A percentile compares a stretch with the other conserved stretches of the same genome.
phyloP scores from a whole-genome alignment of 2,797 vertebrate genomes.

The Neosalanx taihuensis region DNA sequence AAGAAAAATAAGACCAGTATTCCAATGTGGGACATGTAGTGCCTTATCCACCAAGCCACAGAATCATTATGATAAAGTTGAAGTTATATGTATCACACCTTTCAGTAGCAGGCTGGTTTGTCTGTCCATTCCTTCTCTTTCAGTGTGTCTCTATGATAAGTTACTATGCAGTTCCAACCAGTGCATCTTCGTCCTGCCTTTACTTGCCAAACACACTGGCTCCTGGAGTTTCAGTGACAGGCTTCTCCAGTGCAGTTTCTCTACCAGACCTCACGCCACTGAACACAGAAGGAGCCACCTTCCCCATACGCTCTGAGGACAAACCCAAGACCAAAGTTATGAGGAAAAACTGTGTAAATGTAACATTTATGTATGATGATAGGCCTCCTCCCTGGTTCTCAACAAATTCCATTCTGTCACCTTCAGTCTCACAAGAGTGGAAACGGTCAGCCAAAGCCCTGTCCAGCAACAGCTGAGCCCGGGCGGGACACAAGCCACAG shows the following conservation, averaged over 20 bases:
- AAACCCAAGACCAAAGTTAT: constrained; percentile 6
- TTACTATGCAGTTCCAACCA: not conserved
- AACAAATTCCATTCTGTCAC: too few relatives aligned
- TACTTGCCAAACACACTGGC: constrained; percentile 84
- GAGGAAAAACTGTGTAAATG: not conserved
- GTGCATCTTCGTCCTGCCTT: not conserved
- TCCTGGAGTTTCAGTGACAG: constrained; percentile 66
- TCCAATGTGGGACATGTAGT: not conserved
- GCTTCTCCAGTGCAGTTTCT: constrained; percentile 84
- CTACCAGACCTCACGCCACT: constrained; percentile 79
- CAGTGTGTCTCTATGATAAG: not conserved
- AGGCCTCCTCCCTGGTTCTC: not conserved
- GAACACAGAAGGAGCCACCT: constrained; percentile 87
- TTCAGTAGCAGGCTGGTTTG: not conserved
- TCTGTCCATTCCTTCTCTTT: constrained; percentile 6
- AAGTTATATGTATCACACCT: not conserved
- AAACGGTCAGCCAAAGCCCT: constrained; percentile 13
- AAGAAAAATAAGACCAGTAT: constrained; percentile 1
- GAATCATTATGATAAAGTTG: not conserved
- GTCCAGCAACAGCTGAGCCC: not conserved
- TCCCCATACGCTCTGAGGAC: constrained; percentile 83
- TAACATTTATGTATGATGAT: not conserved
- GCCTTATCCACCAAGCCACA: not conserved
- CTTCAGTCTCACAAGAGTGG: constrained; percentile 12
- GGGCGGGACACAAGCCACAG: not conserved